A percentile compares a stretch with the other conserved stretches of the same genome.
These are phyloP conservation scores for Drosophila pegasa DNA, from an alignment of 2,888 invertebrate genomes.

Conservation along the genomic window DNA sequence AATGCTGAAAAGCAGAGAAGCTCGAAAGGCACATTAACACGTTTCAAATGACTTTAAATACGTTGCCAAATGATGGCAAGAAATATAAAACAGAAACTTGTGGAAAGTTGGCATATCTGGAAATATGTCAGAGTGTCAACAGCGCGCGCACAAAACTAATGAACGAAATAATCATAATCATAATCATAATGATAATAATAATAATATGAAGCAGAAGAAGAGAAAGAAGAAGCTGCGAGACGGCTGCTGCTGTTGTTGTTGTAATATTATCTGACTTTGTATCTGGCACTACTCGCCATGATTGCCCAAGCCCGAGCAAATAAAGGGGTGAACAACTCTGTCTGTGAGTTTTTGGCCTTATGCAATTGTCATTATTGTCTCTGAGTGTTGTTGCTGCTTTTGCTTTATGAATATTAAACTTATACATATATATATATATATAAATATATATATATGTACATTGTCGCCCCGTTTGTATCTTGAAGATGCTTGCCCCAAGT, in stretches of 20 bases:
- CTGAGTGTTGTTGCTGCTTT: conserved; percentile 33
- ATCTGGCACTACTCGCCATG: conserved; percentile 37
- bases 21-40: conserved; percentile 67
- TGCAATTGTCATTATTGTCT: conserved; percentile 60
- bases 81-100: conserved; percentile 51
- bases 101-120: conserved; percentile 65
- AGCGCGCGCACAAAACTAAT: conserved; percentile 41
- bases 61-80: conserved; percentile 63
- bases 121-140: conserved; percentile 65
- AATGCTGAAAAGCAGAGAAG: conserved; percentile 54
- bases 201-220: conserved; percentile 21
- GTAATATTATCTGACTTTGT: conserved; percentile 44
- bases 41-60: conserved; percentile 64
- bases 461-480: conserved; percentile 45
- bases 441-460: conserved; percentile 1
- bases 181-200: conserved; percentile 41
- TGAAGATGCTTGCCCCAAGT: conserved; percentile 48
- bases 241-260: conserved; percentile 26
- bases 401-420: conserved; percentile 51
- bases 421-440: conserved; percentile 6
- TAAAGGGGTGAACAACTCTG: conserved; percentile 35
- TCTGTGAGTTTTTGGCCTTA: conserved; percentile 44
- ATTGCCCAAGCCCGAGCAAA: conserved; percentile 38
- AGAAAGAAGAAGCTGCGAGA: conserved; percentile 23
- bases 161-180: conserved; percentile 46